These are phyloP conservation scores for Rhynchonycteris naso DNA, from an alignment of 2,797 vertebrate species.

Conservation along the genomic window DNA sequence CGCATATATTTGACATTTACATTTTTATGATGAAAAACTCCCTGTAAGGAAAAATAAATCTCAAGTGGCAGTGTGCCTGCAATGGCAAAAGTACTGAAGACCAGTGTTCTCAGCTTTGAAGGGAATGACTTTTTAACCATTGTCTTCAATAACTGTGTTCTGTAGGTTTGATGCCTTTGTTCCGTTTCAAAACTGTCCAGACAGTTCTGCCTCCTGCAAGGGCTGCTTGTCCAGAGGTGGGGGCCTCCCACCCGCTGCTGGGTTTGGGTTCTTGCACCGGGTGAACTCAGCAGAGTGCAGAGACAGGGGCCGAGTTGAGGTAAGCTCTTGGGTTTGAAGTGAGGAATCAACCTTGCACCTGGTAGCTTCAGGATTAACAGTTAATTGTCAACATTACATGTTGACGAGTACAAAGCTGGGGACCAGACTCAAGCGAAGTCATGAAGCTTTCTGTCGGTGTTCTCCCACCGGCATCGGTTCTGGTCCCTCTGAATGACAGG, in stretches of 20 bases:
- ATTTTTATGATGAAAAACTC: constrained; percentile 14
- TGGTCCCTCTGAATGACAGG: too few species aligned
- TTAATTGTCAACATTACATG: not conserved
- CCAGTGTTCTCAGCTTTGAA: not conserved
- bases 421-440: not conserved
- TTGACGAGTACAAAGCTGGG: not conserved
- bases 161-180: not conserved
- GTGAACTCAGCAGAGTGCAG: accelerated
- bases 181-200: not conserved
- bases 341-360: not conserved
- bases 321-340: not conserved
- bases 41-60: not conserved
- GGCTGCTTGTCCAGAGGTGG: accelerated
- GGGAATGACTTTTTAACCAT: not conserved
- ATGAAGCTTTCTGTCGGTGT: not conserved
- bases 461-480: not conserved
- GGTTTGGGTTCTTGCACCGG: accelerated
- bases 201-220: not conserved
- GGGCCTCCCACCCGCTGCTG: accelerated
- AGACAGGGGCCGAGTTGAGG: not conserved
- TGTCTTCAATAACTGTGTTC: not conserved
- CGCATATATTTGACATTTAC: not conserved
- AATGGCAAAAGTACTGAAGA: not conserved
- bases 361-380: not conserved
- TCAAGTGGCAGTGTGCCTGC: not conserved